Percentiles rank a stretch among this genome's conserved stretches.
Conservation (phyloP, 2,113 vertebrate genomes). For the Glaucidium brasilianum region DNA sequence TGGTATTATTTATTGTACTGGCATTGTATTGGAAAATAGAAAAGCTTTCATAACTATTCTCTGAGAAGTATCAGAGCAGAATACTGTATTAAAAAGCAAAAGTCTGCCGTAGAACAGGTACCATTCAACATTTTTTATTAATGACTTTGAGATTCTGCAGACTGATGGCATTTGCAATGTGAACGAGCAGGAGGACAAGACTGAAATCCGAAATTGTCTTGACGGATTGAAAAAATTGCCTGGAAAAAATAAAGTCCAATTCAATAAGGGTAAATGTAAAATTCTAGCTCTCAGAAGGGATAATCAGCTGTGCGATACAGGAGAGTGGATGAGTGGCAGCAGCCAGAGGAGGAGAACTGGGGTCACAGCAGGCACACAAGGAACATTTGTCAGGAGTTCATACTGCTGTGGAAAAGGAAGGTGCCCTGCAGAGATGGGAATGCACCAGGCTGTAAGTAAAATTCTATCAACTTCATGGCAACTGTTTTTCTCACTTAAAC, state of each 20-base stretch:
- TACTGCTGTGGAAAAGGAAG: background rate
- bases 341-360: background rate
- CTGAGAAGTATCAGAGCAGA: background rate
- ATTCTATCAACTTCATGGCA: background rate
- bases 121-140: background rate
- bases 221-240: background rate
- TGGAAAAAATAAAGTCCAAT: background rate
- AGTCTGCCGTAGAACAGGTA: background rate
- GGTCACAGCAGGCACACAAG: rapidly evolving
- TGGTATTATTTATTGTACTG: background rate
- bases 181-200: background rate
- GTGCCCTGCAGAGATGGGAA: background rate
- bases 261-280: background rate
- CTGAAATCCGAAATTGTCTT: background rate
- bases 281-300: background rate
- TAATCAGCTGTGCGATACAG: background rate
- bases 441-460: background rate
- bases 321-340: background rate
- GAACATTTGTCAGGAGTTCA: background rate
- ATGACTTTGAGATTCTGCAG: background rate
- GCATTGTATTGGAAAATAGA: background rate
- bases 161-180: background rate
- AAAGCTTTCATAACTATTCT: background rate
- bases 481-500: background rate
- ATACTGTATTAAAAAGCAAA: background rate